Percentiles rank a stretch among this genome's conserved stretches.
Evolutionary conservation across 1,140 invertebrate species (phyloP).

Genomic region (Apocrypta bakeri): DNA sequence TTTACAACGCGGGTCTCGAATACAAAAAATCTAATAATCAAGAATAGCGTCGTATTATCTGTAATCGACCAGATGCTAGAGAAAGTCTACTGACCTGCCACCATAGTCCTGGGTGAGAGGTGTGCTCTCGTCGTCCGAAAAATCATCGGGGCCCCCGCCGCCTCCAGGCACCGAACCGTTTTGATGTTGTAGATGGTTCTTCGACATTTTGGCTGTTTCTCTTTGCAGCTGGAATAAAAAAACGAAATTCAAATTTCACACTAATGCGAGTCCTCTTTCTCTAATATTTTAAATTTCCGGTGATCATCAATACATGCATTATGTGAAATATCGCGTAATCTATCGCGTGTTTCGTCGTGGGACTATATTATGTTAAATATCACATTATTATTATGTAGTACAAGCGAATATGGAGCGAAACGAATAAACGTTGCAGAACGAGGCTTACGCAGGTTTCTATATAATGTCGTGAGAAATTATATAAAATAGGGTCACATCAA

Average conservation of each 20-base stretch:
- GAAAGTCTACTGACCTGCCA: conserved; percentile 81
- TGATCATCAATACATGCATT: no score
- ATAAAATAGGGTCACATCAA: not conserved
- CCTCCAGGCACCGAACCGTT: conserved; percentile 79
- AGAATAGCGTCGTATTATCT: no score
- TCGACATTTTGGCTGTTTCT: conserved; percentile 64
- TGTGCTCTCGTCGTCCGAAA: conserved; percentile 88
- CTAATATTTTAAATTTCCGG: no score
- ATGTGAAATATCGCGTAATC: not conserved
- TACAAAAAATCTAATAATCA: not conserved
- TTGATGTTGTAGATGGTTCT: conserved; percentile 63
- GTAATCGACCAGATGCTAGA: not conserved
- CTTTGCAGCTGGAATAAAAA: conserved; percentile 43
- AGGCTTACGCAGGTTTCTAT: not conserved
- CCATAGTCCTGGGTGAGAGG: conserved; percentile 89
- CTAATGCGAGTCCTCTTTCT: not conserved
- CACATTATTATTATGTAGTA: not conserved
- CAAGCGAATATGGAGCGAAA: not conserved
- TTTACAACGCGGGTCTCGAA: no score
- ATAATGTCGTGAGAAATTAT: not conserved
- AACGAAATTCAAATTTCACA: not conserved
- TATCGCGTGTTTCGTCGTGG: not conserved
- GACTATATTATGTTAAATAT: not conserved
- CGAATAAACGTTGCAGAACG: conserved; percentile 1
- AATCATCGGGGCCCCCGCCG: conserved; percentile 82